These are phyloP conservation scores for Drosophila nr. perissopoda DNA, from an alignment of 2,888 invertebrate genomes.

Conservation along the genomic window DNA sequence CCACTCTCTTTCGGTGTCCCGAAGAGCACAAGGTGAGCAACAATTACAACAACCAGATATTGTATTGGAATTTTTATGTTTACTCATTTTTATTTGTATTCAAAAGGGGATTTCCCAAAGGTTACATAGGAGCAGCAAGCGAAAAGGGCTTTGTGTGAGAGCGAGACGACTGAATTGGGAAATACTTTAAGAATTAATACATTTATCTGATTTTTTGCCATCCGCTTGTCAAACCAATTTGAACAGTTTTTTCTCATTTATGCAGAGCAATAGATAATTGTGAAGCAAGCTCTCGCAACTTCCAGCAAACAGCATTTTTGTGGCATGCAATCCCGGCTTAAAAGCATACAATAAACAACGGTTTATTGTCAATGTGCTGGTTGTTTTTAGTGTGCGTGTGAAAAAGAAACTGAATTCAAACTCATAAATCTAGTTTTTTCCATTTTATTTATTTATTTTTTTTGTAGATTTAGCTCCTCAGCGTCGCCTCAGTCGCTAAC, in stretches of 20 bases:
- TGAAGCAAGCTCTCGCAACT: not conserved
- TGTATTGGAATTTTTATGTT: not conserved
- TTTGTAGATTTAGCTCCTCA: constrained; percentile 16
- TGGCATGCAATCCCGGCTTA: constrained; percentile 21
- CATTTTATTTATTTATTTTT: constrained; percentile 47
- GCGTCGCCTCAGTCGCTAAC: constrained; percentile 1
- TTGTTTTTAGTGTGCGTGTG: constrained; percentile 21
- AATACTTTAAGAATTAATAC: not conserved
- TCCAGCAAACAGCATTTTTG: not conserved
- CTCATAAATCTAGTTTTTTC: constrained; percentile 76
- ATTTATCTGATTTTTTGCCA: not conserved
- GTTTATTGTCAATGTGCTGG: constrained; percentile 11
- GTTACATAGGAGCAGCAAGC: not conserved
- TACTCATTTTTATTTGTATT: not conserved
- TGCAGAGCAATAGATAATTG: not conserved
- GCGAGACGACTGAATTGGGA: not conserved
- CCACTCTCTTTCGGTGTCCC: not conserved
- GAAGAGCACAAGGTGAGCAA: constrained; percentile 36
- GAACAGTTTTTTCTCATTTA: not conserved
- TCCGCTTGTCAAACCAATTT: not conserved
- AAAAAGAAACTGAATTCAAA: constrained; percentile 70
- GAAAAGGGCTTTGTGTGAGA: not conserved
- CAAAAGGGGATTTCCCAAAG: constrained; percentile 13
- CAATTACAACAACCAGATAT: constrained; percentile 32
- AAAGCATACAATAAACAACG: constrained; percentile 23